Conservation (phyloP, 1,140 invertebrate species). For the Popillia japonica region DNA sequence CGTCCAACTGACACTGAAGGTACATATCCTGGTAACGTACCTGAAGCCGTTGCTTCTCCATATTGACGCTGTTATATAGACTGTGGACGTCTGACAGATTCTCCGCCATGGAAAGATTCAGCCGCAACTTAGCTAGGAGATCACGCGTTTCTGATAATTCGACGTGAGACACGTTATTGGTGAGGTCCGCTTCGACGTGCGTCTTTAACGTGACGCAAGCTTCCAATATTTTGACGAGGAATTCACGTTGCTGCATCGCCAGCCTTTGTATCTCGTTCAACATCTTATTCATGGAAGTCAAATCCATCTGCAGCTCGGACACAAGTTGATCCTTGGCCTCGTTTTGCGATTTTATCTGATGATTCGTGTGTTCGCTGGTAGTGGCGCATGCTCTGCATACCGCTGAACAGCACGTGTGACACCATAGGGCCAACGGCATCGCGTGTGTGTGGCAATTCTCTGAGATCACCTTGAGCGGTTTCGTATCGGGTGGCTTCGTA, state of each 20-base stretch:
- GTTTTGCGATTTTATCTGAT: constrained; percentile 72
- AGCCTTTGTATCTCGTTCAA: constrained; percentile 70
- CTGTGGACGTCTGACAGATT: constrained; percentile 67
- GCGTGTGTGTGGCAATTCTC: constrained; percentile 77
- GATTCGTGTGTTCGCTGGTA: constrained; percentile 69
- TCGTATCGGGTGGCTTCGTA: constrained; percentile 59
- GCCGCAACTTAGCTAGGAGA: constrained; percentile 68
- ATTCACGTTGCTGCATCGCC: constrained; percentile 72
- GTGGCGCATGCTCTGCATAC: constrained; percentile 74
- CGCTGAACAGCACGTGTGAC: constrained; percentile 70
- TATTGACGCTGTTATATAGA: constrained; percentile 65
- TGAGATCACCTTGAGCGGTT: constrained; percentile 57
- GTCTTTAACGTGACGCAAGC: constrained; percentile 76
- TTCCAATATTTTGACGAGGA: constrained; percentile 76
- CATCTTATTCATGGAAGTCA: constrained; percentile 64
- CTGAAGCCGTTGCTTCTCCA: constrained; percentile 72
- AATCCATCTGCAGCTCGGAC: constrained; percentile 67
- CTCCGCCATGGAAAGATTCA: constrained; percentile 66
- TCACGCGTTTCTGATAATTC: constrained; percentile 73
- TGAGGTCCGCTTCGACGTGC: constrained; percentile 75
- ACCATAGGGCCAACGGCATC: constrained; percentile 77
- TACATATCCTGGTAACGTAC: constrained; percentile 76
- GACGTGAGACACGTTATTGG: constrained; percentile 70
- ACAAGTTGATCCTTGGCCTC: constrained; percentile 74
- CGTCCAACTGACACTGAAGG: constrained; percentile 75